Evolutionary conservation across 2,113 vertebrate genomes (phyloP).

Genomic region (Mola mola): DNA sequence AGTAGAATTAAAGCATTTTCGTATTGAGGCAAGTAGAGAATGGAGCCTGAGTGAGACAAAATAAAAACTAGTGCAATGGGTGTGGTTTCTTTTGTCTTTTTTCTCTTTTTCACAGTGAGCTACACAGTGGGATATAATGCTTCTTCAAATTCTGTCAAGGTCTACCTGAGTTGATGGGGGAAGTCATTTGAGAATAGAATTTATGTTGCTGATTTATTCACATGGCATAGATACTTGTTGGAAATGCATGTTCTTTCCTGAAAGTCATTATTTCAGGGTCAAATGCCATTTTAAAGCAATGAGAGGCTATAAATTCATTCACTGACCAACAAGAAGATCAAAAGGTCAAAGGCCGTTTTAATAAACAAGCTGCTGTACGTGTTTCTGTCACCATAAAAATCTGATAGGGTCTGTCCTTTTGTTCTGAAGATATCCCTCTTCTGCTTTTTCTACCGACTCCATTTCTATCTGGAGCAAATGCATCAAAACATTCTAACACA

Average conservation of each 20-base stretch:
- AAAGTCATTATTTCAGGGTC: background rate
- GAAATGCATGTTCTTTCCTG: background rate
- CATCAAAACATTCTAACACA: conserved; percentile 39
- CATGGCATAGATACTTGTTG: no score
- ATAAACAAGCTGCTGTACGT: background rate
- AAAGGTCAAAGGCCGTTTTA: conserved; percentile 25
- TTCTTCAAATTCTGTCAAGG: conserved; percentile 66
- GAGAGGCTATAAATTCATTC: conserved; percentile 18
- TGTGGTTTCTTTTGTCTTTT: background rate
- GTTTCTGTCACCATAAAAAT: conserved; percentile 7
- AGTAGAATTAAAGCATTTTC: no score
- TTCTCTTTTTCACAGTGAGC: background rate
- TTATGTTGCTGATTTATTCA: conserved; percentile 71
- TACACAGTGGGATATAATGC: conserved; percentile 9
- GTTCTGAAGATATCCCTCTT: background rate
- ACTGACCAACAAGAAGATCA: conserved; percentile 13
- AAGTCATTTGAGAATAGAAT: conserved; percentile 67
- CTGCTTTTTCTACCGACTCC: conserved; percentile 9
- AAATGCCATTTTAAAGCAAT: background rate
- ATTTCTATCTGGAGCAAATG: conserved; percentile 45
- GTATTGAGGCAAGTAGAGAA: no score
- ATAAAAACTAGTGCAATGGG: no score
- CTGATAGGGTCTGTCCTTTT: conserved; percentile 1
- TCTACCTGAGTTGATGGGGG: conserved; percentile 64
- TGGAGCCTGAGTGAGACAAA: no score